Conservation (phyloP, 2,797 vertebrate species). For the Pseudochromis fuscus region DNA sequence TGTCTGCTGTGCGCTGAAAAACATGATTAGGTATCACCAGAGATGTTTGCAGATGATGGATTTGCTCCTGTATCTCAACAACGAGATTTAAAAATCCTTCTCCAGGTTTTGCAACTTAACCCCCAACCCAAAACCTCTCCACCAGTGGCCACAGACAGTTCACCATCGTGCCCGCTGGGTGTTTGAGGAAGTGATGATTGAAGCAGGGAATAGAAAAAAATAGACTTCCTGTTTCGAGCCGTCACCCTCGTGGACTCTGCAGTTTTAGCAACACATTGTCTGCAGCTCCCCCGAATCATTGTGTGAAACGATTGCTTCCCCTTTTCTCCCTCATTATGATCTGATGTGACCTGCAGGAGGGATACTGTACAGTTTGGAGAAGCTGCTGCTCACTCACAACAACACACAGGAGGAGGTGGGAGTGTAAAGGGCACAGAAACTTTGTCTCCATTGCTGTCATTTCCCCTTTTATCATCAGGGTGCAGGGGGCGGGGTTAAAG, state of each 20-base stretch:
- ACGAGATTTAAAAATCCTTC: too few relatives aligned
- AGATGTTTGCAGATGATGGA: background rate
- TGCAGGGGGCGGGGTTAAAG: constrained; percentile 55
- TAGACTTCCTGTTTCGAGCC: constrained; percentile 68
- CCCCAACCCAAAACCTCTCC: background rate
- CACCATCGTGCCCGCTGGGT: too few relatives aligned
- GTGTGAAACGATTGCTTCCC: constrained; percentile 42
- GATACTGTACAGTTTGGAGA: background rate
- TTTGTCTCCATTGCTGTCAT: constrained; percentile 48
- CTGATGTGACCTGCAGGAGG: constrained; percentile 8
- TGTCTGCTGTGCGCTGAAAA: constrained; percentile 30
- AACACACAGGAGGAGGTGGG: background rate
- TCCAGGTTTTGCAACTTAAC: background rate
- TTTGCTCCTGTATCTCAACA: too few relatives aligned
- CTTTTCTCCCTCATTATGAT: constrained; percentile 1
- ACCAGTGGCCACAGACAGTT: background rate
- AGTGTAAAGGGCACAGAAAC: too few relatives aligned
- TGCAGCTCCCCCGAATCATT: constrained; percentile 10
- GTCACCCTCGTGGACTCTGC: background rate
- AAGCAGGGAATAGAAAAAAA: constrained; percentile 48
- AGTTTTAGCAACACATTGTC: constrained; percentile 5
- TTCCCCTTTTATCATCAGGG: constrained; percentile 48
- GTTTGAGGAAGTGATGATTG: constrained; percentile 67
- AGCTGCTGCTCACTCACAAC: too few relatives aligned
- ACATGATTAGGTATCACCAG: background rate